These are phyloP conservation scores for Netelia inedita DNA, from an alignment of 2,888 invertebrate species.

Conservation along the genomic window DNA sequence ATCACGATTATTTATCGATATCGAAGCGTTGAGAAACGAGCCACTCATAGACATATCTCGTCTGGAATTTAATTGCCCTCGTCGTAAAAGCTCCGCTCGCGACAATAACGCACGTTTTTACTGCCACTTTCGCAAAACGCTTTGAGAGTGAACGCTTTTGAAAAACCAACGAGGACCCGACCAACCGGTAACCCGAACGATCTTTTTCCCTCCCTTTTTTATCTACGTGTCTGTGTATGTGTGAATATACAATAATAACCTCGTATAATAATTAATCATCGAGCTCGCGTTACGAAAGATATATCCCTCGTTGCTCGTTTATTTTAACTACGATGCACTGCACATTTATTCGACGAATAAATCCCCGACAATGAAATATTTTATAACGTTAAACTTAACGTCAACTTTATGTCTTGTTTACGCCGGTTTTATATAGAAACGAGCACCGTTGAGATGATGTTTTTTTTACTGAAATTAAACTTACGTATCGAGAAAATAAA, in stretches of 20 bases:
- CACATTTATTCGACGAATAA: conserved; percentile 16
- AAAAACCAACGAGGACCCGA: conserved; percentile 11
- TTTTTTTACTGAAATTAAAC: too few species aligned
- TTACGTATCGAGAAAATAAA: too few species aligned
- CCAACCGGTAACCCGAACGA: conserved; percentile 35
- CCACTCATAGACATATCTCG: not conserved
- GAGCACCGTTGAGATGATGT: too few species aligned
- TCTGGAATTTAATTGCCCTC: conserved; percentile 25
- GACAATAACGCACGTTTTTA: conserved; percentile 1
- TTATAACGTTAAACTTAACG: not conserved
- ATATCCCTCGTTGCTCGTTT: not conserved
- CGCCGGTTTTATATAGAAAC: not conserved
- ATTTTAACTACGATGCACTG: conserved; percentile 11
- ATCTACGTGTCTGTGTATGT: not conserved
- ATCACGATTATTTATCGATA: conserved; percentile 45
- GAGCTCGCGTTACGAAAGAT: not conserved
- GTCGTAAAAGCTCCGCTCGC: conserved; percentile 28
- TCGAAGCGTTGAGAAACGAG: conserved; percentile 15
- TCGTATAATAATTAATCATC: conserved; percentile 50
- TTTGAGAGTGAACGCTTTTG: not conserved
- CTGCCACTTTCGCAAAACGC: conserved; percentile 38
- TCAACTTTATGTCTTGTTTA: not conserved
- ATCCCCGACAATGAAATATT: conserved; percentile 11
- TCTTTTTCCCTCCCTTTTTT: conserved; percentile 27
- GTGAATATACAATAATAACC: conserved; percentile 3